Evolutionary conservation across 2,113 vertebrate genomes (phyloP).

Genomic region (Percina caprodes): DNA sequence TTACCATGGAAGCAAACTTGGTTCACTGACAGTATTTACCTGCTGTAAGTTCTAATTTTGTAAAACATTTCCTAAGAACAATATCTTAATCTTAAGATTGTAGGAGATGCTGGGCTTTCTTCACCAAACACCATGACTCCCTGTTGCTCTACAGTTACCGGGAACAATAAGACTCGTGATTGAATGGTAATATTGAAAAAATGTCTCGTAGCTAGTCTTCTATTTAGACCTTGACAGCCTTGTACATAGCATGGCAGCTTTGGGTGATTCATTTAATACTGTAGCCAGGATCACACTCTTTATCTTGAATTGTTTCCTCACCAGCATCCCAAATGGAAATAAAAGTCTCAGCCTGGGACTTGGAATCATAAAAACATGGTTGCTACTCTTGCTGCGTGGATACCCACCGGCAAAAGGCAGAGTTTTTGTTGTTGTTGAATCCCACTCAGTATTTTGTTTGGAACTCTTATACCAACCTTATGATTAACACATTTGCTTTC

Average conservation of each 20-base stretch:
- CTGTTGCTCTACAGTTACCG: background rate
- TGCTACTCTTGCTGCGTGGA: slow-evolving; percentile 13
- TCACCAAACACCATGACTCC: background rate
- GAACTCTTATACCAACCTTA: background rate
- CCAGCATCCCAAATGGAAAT: slow-evolving; percentile 7
- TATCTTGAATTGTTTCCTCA: slow-evolving; percentile 2
- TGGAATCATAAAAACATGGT: slow-evolving; percentile 6
- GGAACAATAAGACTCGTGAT: too few relatives aligned
- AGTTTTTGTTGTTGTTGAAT: background rate
- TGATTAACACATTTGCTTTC: slow-evolving; percentile 15
- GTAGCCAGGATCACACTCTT: background rate
- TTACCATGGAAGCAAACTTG: background rate
- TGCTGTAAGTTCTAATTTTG: background rate
- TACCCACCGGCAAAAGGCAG: slow-evolving; percentile 9
- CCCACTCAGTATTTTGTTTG: background rate
- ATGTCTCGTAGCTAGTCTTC: background rate
- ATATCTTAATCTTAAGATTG: background rate
- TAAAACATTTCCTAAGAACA: background rate
- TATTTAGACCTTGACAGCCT: background rate
- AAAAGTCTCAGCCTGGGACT: background rate
- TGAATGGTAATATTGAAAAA: background rate
- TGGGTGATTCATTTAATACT: slow-evolving; percentile 30
- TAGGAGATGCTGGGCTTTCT: background rate
- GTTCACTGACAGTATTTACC: background rate
- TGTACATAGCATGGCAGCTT: slow-evolving; percentile 1